Base-by-base conservation (phyloP, 2,113 vertebrate genomes). In the Gymnarchus niloticus region DNA sequence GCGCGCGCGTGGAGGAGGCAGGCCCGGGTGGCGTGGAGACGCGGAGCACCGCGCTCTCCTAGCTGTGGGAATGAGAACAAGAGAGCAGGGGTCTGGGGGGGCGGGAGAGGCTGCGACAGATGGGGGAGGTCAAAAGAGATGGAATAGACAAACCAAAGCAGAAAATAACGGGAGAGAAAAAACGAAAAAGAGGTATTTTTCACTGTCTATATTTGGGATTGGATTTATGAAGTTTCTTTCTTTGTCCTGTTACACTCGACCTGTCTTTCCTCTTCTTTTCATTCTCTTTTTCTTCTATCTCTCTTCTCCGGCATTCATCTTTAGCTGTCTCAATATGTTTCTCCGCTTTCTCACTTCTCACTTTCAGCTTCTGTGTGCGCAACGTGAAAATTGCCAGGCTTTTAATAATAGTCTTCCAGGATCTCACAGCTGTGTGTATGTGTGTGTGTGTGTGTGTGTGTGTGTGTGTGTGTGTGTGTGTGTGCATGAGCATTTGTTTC, bases 321-420 rank as follows among this genome's bases (percentile, higher is more conserved):
- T 87, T 86, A 78, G 87, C 89, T 87, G 85, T 88, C 81, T 88
- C 54, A 51, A 28, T 65, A 41, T 51, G 12, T 61, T 41, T 51
- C 89, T 54, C 57, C 0, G 8, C 84, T 88, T 87, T 88, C 80
- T 88, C 89, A 90, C 90, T 87, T 89, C 81, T 87, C 89, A 90
- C 90, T 89, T 89, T 87, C 86, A 83, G 84, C 59, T 54, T 57
- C 17, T 81, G 69, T 81, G 57, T 83, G 65, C 61, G 76, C 81
- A 87, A 91, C 87, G 94, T 93, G 93, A 92, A 94, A 94, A 94
- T 93, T 93, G 90, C 87, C 88, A 90, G 90, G 83, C 93, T 93
- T 93, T 93, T 92, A 94, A 94, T 94, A 94, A 88, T 90, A 90
- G 91, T 90, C 89, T 90, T 90, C 85, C 82, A 52, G 73, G 19